These are phyloP conservation scores for Schizaphis graminum DNA, from an alignment of 2,888 invertebrate species.

Conservation along the genomic window DNA sequence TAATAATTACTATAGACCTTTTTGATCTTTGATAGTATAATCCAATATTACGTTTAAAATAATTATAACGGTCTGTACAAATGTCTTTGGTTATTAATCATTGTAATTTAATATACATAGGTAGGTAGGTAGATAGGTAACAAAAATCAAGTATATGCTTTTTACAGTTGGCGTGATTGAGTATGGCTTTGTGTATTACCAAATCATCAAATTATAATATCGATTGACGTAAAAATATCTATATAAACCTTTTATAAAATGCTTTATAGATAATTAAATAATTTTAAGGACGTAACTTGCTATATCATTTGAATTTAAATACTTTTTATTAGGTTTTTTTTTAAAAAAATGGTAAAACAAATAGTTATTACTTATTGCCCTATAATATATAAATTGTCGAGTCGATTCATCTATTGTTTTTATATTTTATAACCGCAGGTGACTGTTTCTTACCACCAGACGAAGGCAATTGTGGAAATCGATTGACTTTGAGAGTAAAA, in stretches of 20 bases:
- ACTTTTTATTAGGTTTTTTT: background rate
- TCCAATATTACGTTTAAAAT: background rate
- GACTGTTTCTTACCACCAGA: slow-evolving; percentile 29
- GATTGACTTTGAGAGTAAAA: slow-evolving; percentile 41
- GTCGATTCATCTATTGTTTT: background rate
- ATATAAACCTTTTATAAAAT: background rate
- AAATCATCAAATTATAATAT: background rate
- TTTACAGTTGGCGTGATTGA: background rate
- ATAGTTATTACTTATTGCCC: background rate
- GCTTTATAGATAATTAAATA: background rate
- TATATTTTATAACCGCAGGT: background rate
- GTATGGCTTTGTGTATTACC: background rate
- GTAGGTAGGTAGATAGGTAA: background rate
- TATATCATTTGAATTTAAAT: background rate
- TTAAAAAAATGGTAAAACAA: background rate
- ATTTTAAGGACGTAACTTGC: background rate
- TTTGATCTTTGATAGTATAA: slow-evolving; percentile 13
- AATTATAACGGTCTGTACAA: background rate
- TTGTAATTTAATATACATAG: background rate
- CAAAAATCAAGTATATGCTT: background rate
- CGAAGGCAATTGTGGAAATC: slow-evolving; percentile 35
- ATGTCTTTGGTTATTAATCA: slow-evolving; percentile 5
- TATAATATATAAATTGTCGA: background rate
- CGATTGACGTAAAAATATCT: background rate
- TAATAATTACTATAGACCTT: background rate